phyloP scores from a whole-genome alignment of 1,140 invertebrate genomes.

The Calephelis nemesis region DNA sequence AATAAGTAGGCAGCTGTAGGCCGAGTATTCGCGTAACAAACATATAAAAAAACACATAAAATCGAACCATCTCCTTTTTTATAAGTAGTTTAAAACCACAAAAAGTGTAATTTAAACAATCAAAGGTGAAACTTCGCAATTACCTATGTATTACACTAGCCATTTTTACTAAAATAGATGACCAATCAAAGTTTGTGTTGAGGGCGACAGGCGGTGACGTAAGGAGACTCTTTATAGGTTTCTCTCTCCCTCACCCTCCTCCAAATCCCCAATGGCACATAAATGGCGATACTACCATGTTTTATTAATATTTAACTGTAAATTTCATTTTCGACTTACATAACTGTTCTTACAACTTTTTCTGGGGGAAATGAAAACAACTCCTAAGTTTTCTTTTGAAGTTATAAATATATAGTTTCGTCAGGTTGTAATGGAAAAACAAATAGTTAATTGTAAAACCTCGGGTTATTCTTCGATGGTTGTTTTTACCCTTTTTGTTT shows the following conservation, averaged over 20 bases:
- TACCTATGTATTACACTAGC: neutral
- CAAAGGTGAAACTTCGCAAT: neutral
- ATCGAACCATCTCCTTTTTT: no score
- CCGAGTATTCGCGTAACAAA: no score
- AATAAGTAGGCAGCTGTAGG: no score
- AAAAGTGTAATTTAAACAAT: neutral
- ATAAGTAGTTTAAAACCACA: no score
- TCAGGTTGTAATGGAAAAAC: no score
- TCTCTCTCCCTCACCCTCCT: conserved; percentile 25
- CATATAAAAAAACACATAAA: no score
- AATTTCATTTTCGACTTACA: neutral
- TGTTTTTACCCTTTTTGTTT: no score
- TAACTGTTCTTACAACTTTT: neutral
- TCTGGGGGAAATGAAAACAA: neutral
- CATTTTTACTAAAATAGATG: conserved; percentile 42
- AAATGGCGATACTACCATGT: conserved; percentile 48
- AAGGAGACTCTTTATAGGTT: conserved; percentile 43
- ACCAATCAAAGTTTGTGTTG: conserved; percentile 57
- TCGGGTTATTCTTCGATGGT: no score
- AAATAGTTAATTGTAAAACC: no score
- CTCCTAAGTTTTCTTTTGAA: neutral
- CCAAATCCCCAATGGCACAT: conserved; percentile 28
- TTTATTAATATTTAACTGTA: conserved; percentile 11
- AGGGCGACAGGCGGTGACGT: conserved; percentile 49
- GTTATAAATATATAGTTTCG: neutral